A percentile compares a stretch with the other conserved stretches of the same genome.
phyloP scores from a whole-genome alignment of 2,113 vertebrate genomes.

The Tyto alba region DNA sequence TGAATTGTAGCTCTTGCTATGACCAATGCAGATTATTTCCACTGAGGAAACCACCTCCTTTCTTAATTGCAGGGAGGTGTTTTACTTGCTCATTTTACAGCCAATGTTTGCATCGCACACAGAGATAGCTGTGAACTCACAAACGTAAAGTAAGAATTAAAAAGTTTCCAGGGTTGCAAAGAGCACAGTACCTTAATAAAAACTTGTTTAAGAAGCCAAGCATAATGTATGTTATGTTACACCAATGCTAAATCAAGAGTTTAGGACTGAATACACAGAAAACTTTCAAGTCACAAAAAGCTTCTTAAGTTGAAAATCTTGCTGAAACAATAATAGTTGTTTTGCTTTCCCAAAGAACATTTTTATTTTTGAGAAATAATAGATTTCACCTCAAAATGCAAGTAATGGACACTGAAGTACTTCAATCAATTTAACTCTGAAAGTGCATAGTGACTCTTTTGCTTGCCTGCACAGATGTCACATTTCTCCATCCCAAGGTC shows the following conservation, averaged over 20 bases:
- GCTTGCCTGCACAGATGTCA: background rate
- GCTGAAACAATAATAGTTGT: background rate
- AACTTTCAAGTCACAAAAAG: background rate
- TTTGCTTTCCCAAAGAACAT: background rate
- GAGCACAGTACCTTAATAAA: background rate
- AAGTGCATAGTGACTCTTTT: background rate
- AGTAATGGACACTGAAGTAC: background rate
- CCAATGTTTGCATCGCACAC: background rate
- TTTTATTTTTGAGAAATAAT: background rate
- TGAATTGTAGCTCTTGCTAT: constrained; percentile 23
- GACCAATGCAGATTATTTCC: background rate
- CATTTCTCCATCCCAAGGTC: background rate
- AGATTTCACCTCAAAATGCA: background rate
- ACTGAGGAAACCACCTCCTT: constrained; percentile 36
- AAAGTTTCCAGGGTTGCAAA: background rate
- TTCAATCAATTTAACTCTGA: background rate
- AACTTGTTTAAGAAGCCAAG: background rate
- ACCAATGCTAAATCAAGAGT: background rate
- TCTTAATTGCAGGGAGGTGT: constrained; percentile 23
- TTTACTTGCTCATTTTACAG: background rate
- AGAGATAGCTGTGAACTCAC: background rate
- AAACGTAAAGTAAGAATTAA: constrained; percentile 1
- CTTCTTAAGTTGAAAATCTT: background rate
- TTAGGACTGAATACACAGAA: constrained; percentile 2
- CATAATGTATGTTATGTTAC: background rate